Percentiles rank a stretch among this genome's conserved stretches.
Conservation (phyloP, 2,888 invertebrate species). For the Melanargia galathea region DNA sequence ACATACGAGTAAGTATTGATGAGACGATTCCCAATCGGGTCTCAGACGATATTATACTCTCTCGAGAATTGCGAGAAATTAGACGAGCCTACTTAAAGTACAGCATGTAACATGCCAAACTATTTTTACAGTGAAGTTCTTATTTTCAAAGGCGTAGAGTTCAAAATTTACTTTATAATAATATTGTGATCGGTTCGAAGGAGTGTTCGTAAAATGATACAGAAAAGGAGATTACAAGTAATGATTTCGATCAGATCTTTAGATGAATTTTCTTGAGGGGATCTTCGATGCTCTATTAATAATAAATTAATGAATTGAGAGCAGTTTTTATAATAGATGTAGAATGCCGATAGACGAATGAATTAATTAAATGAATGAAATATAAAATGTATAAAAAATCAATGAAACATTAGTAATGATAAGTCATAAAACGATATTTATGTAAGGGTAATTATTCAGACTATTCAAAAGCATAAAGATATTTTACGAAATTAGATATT, state of each 20-base stretch:
- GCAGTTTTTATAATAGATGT: background rate
- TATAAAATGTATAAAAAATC: too few species aligned
- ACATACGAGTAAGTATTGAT: background rate
- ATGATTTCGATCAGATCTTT: constrained; percentile 2
- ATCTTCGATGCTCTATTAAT: constrained; percentile 35
- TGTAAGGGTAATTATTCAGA: background rate
- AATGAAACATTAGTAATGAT: too few species aligned
- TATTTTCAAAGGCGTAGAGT: background rate
- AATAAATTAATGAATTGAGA: background rate
- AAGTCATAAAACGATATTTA: background rate
- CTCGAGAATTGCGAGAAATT: constrained; percentile 53
- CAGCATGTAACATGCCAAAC: constrained; percentile 38
- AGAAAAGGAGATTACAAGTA: constrained; percentile 61
- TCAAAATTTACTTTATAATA: background rate
- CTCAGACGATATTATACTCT: constrained; percentile 44
- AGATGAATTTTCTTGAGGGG: background rate
- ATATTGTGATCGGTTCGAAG: background rate
- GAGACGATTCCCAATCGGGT: constrained; percentile 35
- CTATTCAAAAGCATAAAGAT: background rate
- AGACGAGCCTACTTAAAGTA: constrained; percentile 43
- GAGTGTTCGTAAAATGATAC: constrained; percentile 44
- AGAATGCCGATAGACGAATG: background rate
- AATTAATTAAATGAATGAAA: too few species aligned
- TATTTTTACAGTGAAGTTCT: constrained; percentile 1
- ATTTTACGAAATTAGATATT: background rate